A percentile compares a stretch with the other conserved stretches of the same genome.
Conservation (phyloP, 2,113 vertebrate species). For the Muntiacus muntjak region DNA sequence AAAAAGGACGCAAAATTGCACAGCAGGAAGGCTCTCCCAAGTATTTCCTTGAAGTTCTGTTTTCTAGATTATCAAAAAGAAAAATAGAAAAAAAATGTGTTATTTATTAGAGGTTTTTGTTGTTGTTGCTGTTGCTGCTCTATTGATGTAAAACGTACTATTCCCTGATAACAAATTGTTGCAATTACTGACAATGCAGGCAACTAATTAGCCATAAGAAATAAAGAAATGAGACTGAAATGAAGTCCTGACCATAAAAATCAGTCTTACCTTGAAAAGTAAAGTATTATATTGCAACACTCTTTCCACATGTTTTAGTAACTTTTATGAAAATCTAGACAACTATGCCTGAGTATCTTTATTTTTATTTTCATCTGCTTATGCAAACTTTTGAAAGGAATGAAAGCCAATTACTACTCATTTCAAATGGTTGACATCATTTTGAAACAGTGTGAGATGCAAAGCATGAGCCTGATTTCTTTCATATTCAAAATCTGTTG, state of each 20-base stretch:
- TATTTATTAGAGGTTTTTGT: neutral
- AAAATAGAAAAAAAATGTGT: neutral
- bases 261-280: neutral
- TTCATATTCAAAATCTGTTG: neutral
- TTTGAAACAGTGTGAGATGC: neutral
- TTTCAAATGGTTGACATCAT: slow-evolving; percentile 1
- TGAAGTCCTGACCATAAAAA: neutral
- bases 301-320: neutral
- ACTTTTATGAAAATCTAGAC: neutral
- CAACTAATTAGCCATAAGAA: neutral
- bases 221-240: slow-evolving; percentile 12
- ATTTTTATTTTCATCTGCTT: neutral
- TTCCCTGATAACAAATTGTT: neutral
- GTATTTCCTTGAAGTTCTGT: slow-evolving; percentile 27
- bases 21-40: slow-evolving; percentile 49
- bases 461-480: neutral
- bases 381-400: neutral
- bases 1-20: slow-evolving; percentile 48
- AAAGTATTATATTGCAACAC: neutral
- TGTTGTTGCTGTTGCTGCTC: neutral
- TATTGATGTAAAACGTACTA: neutral
- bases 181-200: neutral
- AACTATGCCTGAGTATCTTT: neutral
- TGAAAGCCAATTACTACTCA: neutral
- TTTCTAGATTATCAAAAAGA: slow-evolving; percentile 43